Percentiles rank a stretch among this genome's conserved stretches.
These are phyloP conservation scores for Melinaea menophilus DNA, from an alignment of 2,888 invertebrate species.

Conservation along the genomic window DNA sequence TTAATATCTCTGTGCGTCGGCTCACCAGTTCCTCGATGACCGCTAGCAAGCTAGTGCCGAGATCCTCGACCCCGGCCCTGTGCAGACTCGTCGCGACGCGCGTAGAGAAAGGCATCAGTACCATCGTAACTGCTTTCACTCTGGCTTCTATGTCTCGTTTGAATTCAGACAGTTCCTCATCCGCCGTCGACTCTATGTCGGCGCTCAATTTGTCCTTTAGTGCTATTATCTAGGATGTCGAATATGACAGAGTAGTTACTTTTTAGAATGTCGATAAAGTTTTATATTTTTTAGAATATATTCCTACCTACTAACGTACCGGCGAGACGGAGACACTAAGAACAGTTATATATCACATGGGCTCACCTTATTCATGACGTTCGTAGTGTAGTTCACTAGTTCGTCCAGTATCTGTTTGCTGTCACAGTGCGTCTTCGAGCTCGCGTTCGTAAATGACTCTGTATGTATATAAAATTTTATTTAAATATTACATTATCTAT, in stretches of 20 bases:
- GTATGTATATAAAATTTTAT: constrained; percentile 16
- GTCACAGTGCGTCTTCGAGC: constrained; percentile 39
- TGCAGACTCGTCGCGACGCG: neutral
- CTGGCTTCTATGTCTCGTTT: neutral
- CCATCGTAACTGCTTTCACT: neutral
- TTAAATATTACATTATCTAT: neutral
- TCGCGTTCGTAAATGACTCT: constrained; percentile 48
- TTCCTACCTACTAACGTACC: neutral
- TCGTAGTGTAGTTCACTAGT: constrained; percentile 42
- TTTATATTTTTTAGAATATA: neutral
- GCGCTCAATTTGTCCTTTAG: neutral
- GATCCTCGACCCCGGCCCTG: neutral
- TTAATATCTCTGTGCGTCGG: neutral
- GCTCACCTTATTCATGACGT: constrained; percentile 48
- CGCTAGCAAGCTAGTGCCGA: neutral
- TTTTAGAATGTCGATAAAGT: neutral
- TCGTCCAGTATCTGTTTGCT: constrained; percentile 47
- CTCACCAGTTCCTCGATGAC: constrained; percentile 1
- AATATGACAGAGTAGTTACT: neutral
- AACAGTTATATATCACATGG: neutral
- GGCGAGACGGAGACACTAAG: constrained; percentile 10
- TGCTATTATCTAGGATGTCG: neutral
- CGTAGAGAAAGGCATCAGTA: neutral
- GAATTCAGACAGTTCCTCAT: neutral
- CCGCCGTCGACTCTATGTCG: neutral